Percentiles rank a stretch among this genome's conserved stretches.
These are phyloP conservation scores for Alethe diademata DNA, from an alignment of 2,113 vertebrate species.

Conservation along the genomic window DNA sequence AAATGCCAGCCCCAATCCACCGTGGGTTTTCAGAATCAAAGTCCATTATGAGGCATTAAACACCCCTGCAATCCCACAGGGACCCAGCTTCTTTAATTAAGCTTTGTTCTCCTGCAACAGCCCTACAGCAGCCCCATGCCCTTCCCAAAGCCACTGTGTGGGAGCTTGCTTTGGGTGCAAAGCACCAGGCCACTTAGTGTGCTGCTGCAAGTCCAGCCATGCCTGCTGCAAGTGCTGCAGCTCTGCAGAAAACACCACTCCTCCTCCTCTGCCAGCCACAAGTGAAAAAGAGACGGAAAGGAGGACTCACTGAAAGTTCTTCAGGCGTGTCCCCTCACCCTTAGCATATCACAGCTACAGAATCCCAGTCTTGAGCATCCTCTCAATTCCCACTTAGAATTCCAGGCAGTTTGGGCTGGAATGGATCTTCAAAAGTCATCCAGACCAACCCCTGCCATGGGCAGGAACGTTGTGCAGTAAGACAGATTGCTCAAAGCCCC, in stretches of 20 bases:
- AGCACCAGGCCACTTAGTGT: fast-evolving
- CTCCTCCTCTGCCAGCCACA: background rate
- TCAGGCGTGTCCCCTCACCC: background rate
- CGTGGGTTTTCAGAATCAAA: background rate
- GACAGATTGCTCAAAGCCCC: background rate
- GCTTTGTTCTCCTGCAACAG: background rate
- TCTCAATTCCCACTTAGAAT: background rate
- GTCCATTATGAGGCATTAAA: background rate
- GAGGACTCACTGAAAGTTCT: fast-evolving
- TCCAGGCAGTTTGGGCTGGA: background rate
- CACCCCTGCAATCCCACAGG: background rate
- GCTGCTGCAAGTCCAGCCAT: background rate
- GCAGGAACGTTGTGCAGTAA: background rate
- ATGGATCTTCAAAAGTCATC: background rate
- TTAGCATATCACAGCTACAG: background rate
- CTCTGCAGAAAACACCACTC: background rate
- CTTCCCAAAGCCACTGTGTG: background rate
- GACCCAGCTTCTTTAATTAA: background rate
- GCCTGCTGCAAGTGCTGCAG: background rate
- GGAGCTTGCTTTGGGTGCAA: background rate
- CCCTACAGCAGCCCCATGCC: background rate
- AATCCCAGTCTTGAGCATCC: background rate
- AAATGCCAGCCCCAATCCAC: background rate
- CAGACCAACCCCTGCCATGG: background rate
- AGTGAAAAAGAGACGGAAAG: background rate